Evolutionary conservation across 2,888 invertebrate species (phyloP), one percentile per base, ranked within the genome.

Genomic region (Aethes cnicana): DNA sequence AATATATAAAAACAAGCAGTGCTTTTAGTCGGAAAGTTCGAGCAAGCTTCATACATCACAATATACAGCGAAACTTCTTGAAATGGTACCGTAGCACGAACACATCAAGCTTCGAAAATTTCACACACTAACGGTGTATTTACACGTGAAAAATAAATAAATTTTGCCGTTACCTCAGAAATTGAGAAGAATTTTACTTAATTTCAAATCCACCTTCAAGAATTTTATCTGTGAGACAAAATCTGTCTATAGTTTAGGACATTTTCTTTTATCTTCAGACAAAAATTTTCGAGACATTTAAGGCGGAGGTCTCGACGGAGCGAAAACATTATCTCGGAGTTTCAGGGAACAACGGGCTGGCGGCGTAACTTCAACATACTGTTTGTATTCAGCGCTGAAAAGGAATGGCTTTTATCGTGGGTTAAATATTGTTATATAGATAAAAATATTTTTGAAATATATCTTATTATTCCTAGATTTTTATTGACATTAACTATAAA

Each of bases 261-360:
- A 72, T 80, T 81, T 77, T 69, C 70, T 74, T 79, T 81, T 83
- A 81, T 82, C 78, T 75, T 61, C 59, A 64, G 68, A 63, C 67
- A 64, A 70, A 80, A 75, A 73, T 74, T 73, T 72, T 69, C 66
- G 72, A 74, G 69, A 72, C 74, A 73, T 78, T 75, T 75, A 64
- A 67, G 63, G 65, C 36, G 30, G 35, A 71, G 74, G 73, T 73
- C 73, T 72, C 68, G 64, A 35, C 63, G 56, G 59, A 59, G 54
- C 43, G 44, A 54, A 56, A 63, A 68, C 63, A 77, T 79, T 82
- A 83, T 81, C 78, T 80, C 64, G 54, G 67, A 72, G 69, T 74
- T 75, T 73, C 69, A 66, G 69, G 61, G 68, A 65, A 63, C 60
- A 68, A 65, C 60, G 66, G 61, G 66, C 56, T 54, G 62, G 61